Evolutionary conservation across 2,113 vertebrate genomes (phyloP), one percentile per base, ranked within the genome.

Genomic region (Pagrus major): DNA sequence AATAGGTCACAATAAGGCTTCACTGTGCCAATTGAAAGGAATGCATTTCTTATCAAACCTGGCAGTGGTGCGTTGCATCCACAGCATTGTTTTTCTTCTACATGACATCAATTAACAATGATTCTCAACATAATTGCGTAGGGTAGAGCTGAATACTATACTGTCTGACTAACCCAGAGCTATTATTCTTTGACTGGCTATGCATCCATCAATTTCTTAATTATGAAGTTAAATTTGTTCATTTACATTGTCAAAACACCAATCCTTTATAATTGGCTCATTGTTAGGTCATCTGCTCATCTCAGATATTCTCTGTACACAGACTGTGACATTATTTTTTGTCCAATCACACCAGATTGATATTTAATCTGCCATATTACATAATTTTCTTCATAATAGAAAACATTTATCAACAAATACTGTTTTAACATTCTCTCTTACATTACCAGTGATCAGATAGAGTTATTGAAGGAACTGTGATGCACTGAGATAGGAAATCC

Each of bases 201-300:
- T 51, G 39, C 76, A 74, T 81, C 68, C 72, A 64, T 88, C 46
- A 83, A 29, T 29, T 59, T 78, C 64, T 49, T 85, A 88, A 88
- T 90, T 76, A 78, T 60, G 41, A 77, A 70, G 74, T 67, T 80
- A 41, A 47, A 80, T 83, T 89, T 91, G 76, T 77, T 88, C 44
- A 88, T 88, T 90, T 68, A 78, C 74, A 86, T 33, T 83, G 58
- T 89, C 61, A 33, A 74, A 80, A 64, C 61, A 73, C 5, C 29
- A 61, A 52, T 73, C 46, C 79, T 35, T 54, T 68, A 46, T 79
- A 84, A 82, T 82, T 80, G 39, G 41, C 71, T 81, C 82, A 44
- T 61, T 78, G 60, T 82, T 86, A 72, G 76, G 72, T 87, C 51
- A 60, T 86, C 58, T 71, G 73, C 51, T 66, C 66, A 60, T 83